Percentiles rank a stretch among this genome's conserved stretches.
Evolutionary conservation across 2,797 vertebrate genomes (phyloP).

Genomic region (Liasis olivaceus): DNA sequence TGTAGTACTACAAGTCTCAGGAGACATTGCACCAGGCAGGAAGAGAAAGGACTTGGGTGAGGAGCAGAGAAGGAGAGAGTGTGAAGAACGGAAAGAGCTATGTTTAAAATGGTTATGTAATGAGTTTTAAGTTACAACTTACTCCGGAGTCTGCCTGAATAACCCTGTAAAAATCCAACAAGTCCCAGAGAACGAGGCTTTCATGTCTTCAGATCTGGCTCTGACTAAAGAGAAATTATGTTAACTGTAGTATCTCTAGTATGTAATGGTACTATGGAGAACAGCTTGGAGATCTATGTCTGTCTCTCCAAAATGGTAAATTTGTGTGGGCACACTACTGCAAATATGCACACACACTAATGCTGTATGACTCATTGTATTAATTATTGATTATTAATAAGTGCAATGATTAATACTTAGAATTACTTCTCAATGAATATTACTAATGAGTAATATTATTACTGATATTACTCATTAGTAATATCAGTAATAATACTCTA

Average conservation of each 20-base stretch:
- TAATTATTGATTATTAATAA: conserved; percentile 22
- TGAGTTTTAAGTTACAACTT: background rate
- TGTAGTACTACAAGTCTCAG: background rate
- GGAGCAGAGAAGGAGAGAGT: background rate
- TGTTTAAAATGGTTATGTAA: background rate
- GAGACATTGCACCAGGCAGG: background rate
- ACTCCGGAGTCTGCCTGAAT: too few species aligned
- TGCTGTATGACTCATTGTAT: conserved; percentile 44
- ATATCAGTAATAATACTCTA: conserved; percentile 11
- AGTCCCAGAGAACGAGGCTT: background rate
- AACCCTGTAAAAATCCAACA: background rate
- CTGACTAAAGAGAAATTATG: background rate
- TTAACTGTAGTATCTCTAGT: background rate
- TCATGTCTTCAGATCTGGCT: background rate
- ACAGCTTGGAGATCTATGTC: conserved; percentile 8
- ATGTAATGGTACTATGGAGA: conserved; percentile 31
- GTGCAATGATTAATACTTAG: background rate
- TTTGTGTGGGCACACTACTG: conserved; percentile 29
- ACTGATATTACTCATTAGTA: too few species aligned
- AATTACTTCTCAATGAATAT: conserved; percentile 15
- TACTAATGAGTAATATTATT: too few species aligned
- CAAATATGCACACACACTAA: conserved; percentile 41
- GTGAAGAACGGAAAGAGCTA: background rate
- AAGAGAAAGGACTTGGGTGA: background rate
- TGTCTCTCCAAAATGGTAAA: background rate